A percentile compares a stretch with the other conserved stretches of the same genome.
Conservation (phyloP, 2,888 invertebrate species). For the Diarsia dahlii region DNA sequence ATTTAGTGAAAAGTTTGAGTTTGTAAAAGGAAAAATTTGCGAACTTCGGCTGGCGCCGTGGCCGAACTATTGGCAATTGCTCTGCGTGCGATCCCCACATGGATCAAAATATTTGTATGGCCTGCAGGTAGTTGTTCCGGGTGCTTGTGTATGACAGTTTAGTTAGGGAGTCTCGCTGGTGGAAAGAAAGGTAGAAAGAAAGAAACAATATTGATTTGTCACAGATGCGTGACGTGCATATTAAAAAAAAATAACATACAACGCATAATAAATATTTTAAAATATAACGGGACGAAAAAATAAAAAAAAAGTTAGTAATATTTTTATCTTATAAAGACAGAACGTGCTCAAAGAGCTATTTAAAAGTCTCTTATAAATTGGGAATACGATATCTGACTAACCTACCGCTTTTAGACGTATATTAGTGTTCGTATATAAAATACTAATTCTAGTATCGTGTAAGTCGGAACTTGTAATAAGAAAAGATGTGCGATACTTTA, state of each 20-base stretch:
- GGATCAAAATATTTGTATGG: no score
- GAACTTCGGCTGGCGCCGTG: background rate
- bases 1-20: background rate
- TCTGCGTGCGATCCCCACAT: background rate
- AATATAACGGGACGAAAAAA: no score
- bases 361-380: background rate
- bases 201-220: no score
- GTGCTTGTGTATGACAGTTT: no score
- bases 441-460: background rate
- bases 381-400: background rate
- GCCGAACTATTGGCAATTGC: background rate
- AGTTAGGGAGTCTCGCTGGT: background rate
- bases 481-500: background rate
- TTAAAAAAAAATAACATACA: no score
- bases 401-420: background rate
- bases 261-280: no score
- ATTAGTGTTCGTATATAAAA: background rate
- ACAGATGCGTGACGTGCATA: no score
- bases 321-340: background rate
- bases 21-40: background rate
- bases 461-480: background rate
- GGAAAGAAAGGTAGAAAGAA: background rate
- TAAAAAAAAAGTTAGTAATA: no score
- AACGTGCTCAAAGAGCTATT: background rate
- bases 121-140: no score